Conservation (phyloP, 2,888 invertebrate species). For the Apodemia duryi region DNA sequence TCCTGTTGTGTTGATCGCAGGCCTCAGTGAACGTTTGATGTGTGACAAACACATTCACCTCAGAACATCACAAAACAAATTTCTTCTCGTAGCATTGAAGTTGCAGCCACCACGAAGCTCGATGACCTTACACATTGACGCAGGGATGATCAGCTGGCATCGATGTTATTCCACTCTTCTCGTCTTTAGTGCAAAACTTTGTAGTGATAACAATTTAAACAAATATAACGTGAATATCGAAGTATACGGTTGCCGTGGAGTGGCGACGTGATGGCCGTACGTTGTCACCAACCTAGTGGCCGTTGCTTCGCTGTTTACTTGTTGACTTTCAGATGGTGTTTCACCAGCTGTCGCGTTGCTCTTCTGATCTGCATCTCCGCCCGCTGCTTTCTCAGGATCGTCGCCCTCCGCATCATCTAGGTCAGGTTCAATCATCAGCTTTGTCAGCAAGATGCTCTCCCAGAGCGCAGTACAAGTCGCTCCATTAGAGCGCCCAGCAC, state of each 20-base stretch:
- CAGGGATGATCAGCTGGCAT: neutral
- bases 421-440: slow-evolving; percentile 57
- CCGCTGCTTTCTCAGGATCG: slow-evolving; percentile 47
- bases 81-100: neutral
- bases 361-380: slow-evolving; percentile 45
- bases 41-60: neutral
- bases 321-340: slow-evolving; percentile 51
- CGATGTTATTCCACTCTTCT: slow-evolving; percentile 11
- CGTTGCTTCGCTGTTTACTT: slow-evolving; percentile 64
- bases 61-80: neutral
- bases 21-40: neutral
- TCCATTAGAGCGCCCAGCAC: slow-evolving; percentile 62
- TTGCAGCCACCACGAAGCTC: neutral
- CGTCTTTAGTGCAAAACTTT: slow-evolving; percentile 70
- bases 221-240: slow-evolving; percentile 51
- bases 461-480: slow-evolving; percentile 60
- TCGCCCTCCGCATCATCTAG: slow-evolving; percentile 67
- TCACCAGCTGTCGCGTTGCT: slow-evolving; percentile 46
- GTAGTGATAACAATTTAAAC: slow-evolving; percentile 62
- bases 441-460: slow-evolving; percentile 64
- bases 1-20: neutral
- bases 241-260: slow-evolving; percentile 59
- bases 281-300: slow-evolving; percentile 76
- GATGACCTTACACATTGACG: neutral
- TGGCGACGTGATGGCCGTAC: slow-evolving; percentile 64